phyloP scores from a whole-genome alignment of 2,888 invertebrate species.

The Epistrophe grossulariae region DNA sequence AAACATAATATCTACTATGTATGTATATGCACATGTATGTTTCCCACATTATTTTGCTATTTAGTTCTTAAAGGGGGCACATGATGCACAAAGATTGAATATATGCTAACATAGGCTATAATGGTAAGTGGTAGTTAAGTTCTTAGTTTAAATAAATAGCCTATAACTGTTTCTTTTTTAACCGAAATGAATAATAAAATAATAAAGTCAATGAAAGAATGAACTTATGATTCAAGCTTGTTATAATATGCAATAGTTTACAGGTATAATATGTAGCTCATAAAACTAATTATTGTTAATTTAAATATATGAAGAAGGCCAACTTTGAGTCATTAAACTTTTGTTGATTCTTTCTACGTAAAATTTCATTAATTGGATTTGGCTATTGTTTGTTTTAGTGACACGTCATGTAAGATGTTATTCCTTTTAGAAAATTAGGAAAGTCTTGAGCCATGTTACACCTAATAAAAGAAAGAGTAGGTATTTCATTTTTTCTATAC shows the following conservation, averaged over 20 bases:
- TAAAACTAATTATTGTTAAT: background rate
- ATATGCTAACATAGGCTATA: conserved; percentile 16
- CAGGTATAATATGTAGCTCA: background rate
- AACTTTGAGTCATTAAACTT: conserved; percentile 6
- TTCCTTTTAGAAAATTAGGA: background rate
- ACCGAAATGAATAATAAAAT: conserved; percentile 24
- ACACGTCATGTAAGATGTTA: background rate
- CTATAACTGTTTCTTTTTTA: conserved; percentile 13
- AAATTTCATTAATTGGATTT: conserved; percentile 14
- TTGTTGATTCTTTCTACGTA: conserved; percentile 4
- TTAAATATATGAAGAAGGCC: conserved; percentile 1
- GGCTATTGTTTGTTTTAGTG: conserved; percentile 7
- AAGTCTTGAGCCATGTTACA: background rate
- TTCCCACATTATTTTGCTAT: conserved; percentile 26
- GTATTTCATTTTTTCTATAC: too few relatives aligned
- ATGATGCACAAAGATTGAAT: conserved; percentile 29
- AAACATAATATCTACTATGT: too few relatives aligned
- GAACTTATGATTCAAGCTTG: background rate
- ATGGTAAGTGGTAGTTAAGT: conserved; percentile 40
- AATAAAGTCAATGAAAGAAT: background rate
- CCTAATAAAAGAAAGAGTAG: too few relatives aligned
- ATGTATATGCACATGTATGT: background rate
- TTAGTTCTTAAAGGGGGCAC: conserved; percentile 12
- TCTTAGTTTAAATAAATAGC: conserved; percentile 51
- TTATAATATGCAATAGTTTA: background rate